Base-by-base conservation (phyloP, 2,113 vertebrate species). In the Himantopus leucocephalus region DNA sequence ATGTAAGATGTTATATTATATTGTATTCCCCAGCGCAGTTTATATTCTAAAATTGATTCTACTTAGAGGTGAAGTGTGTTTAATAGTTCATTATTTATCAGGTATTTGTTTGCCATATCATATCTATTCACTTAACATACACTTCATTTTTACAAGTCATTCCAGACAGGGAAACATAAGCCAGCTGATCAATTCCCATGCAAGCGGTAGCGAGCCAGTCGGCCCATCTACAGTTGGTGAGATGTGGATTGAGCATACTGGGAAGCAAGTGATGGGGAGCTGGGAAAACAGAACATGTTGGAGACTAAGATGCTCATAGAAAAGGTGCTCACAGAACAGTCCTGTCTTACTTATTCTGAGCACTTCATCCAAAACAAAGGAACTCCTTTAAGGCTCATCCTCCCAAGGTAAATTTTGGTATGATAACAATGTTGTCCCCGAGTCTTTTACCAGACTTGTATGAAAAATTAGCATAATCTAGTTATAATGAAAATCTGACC, bases 201-300 rank as follows among this genome's bases (percentile, higher is more conserved):
- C 6, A 48, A 75, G 37, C 0, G 1, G 11, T 16, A 52, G 45
- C 1, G 1, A 94, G 18, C 5, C 18, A 52, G 20, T 19, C 52
- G 79, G 71, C 39, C 73, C 7, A 19, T 50, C 24, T 77, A 60
- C 60, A 78, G 24, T 45, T 52, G 86, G 16, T 68, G 67, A 20
- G 76, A 1, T 56, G 67, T 37, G 39, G 35, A 30, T 12, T 84
- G 63, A 73, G 21, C 1, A 0, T 17, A 5, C 55, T 91, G 80
- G 45, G 67, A 62, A 53, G 50, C 2, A 35, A 39, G 5, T 17
- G 52, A 3, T 32, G 35, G 43, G 24, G 5, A 41, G 13, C 14
- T 78, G 80, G 73, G 48, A 43, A 73, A 80, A 48, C 32, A 24
- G 24, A 41, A 2, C 9, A 5, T 4, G 5, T 27, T 19, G 14